These are phyloP conservation scores for Anas georgica DNA, from an alignment of 2,797 vertebrate species.

Conservation along the genomic window DNA sequence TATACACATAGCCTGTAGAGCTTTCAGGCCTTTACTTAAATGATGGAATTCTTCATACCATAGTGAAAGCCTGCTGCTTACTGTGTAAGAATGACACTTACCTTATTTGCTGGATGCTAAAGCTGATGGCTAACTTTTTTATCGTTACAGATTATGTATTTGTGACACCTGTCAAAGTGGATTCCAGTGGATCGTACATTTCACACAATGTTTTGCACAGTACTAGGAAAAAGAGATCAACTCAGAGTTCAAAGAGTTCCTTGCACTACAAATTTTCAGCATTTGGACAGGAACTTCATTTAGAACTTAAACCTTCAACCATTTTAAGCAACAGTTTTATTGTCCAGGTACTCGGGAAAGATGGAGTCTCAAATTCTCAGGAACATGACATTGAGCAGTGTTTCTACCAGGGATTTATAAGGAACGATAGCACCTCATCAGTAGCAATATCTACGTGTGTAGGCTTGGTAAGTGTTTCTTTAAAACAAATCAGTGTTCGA, in stretches of 20 bases:
- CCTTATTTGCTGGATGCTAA: background rate
- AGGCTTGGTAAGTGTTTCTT: slow-evolving; percentile 89
- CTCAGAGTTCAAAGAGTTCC: slow-evolving; percentile 73
- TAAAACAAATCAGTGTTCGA: background rate
- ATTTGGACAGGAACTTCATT: slow-evolving; percentile 91
- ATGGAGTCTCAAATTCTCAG: slow-evolving; percentile 79
- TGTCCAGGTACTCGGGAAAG: slow-evolving; percentile 86
- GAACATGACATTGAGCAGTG: slow-evolving; percentile 81
- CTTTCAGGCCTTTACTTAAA: background rate
- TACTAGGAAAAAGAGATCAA: slow-evolving; percentile 85
- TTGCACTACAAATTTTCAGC: slow-evolving; percentile 92
- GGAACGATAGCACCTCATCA: slow-evolving; percentile 87
- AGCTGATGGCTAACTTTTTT: slow-evolving; percentile 56
- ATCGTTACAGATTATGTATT: slow-evolving; percentile 89
- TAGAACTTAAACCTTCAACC: slow-evolving; percentile 87
- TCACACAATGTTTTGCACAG: slow-evolving; percentile 86
- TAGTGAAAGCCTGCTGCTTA: background rate
- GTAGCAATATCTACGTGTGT: slow-evolving; percentile 93
- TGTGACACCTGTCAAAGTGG: slow-evolving; percentile 92
- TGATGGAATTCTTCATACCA: background rate
- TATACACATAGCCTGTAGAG: background rate
- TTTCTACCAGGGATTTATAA: slow-evolving; percentile 96
- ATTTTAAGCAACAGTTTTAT: slow-evolving; percentile 89
- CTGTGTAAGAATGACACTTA: accelerated
- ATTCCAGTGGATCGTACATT: slow-evolving; percentile 85